phyloP scores from a whole-genome alignment of 2,113 vertebrate genomes.

The Peucedramus taeniatus region DNA sequence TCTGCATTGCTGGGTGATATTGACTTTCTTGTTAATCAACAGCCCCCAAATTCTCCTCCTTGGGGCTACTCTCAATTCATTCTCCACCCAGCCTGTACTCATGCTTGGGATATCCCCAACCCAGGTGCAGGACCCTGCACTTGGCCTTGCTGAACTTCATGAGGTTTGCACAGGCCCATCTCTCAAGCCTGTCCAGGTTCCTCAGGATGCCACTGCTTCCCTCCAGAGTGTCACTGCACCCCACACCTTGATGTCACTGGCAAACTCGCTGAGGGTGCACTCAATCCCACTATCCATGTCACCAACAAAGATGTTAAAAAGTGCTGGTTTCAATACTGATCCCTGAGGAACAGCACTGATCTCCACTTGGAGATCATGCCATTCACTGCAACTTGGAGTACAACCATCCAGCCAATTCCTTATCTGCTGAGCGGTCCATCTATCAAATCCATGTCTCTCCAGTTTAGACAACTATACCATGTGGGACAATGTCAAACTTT shows the following conservation, averaged over 20 bases:
- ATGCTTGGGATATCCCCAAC: not conserved
- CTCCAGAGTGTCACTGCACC: accelerated
- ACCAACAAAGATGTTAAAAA: not conserved
- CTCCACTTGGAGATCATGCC: not conserved
- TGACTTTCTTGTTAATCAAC: not conserved
- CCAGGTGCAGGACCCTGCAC: not conserved
- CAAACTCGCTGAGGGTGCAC: not conserved
- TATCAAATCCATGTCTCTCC: not conserved
- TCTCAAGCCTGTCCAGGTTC: not conserved
- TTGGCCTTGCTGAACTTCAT: not conserved
- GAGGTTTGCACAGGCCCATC: not conserved
- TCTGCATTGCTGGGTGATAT: not conserved
- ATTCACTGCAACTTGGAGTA: not conserved
- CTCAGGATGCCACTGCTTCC: not conserved
- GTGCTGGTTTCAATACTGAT: not conserved
- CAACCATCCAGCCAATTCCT: not conserved
- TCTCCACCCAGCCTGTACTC: not conserved
- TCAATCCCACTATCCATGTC: not conserved
- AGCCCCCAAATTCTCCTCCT: not conserved
- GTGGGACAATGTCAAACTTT: not conserved
- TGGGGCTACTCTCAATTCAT: not conserved
- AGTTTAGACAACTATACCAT: not conserved
- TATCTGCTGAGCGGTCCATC: accelerated
- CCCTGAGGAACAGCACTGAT: not conserved
- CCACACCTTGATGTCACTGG: not conserved